Base-by-base conservation (phyloP, 1,140 invertebrate species). In the Mactra quadrangularis region DNA sequence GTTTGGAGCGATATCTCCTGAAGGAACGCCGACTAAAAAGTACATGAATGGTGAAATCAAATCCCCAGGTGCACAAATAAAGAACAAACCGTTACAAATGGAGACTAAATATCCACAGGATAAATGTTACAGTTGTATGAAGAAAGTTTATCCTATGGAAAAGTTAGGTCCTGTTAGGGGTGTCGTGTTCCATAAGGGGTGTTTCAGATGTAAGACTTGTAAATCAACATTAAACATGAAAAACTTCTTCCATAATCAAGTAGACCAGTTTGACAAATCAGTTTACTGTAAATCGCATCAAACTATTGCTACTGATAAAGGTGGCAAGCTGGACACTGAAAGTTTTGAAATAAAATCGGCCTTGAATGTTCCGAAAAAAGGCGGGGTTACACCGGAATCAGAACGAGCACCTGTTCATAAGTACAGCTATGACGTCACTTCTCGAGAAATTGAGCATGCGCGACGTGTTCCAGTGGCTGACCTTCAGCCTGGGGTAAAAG, bases 71-170 rank as follows among this genome's bases (percentile, higher is more conserved):
- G 47, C 38, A 50, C 82, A 11, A 82, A 72, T 72, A 59, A 71
- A 66, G 70, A 60, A 76, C 59, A 50, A 81, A 78, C 33, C 85
- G 45, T 19, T 72, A 75, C 29, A 85, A 83, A 82, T 83, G 52
- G 72, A 84, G 53, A 77, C 82, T 0, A 82, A 71, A 68, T 87
- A 81, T 41, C 86, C 84, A 17, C 84, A 87, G 64, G 84, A 87
- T 41, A 82, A 86, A 45, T 87, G 86, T 50, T 86, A 86, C 55
- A 78, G 66, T 9, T 87, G 86, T 57, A 83, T 86, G 85, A 86
- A 87, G 62, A 87, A 87, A 59, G 82, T 87, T 1, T 87, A 87
- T 33, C 83, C 82, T 6, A 83, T 87, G 70, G 86, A 87, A 62
- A 86, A 81, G 47, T 70, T 83, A 3, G 86, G 86, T 0, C 86